These are phyloP conservation scores for Wasmannia auropunctata DNA, from an alignment of 1,140 invertebrate genomes.

Conservation along the genomic window DNA sequence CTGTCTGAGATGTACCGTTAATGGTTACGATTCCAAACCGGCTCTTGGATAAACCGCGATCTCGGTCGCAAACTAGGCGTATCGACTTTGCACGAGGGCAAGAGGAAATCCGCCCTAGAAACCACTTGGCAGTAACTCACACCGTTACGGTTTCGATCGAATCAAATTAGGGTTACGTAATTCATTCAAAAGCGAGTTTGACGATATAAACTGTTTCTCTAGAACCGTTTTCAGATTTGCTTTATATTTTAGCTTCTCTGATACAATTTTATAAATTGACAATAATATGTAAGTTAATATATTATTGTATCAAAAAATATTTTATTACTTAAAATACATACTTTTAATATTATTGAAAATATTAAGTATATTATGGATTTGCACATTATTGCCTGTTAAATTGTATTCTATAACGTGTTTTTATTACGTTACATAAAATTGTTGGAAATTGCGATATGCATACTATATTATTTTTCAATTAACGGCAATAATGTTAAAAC, in stretches of 20 bases:
- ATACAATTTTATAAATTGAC: too few species aligned
- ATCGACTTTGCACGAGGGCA: constrained; percentile 53
- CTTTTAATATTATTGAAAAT: neutral
- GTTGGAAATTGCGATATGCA: too few species aligned
- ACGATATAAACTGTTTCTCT: constrained; percentile 67
- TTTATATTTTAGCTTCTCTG: neutral
- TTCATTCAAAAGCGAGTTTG: constrained; percentile 74
- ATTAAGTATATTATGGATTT: neutral
- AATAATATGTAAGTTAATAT: too few species aligned
- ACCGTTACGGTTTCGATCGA: constrained; percentile 79
- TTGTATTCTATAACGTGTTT: neutral
- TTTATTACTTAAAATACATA: too few species aligned
- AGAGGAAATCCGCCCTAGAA: constrained; percentile 72
- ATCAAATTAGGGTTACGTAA: constrained; percentile 77
- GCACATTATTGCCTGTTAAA: neutral
- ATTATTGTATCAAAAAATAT: too few species aligned
- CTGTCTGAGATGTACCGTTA: constrained; percentile 29
- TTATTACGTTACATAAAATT: neutral
- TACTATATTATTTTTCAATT: neutral
- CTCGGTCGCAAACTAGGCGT: constrained; percentile 40
- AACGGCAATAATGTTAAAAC: neutral
- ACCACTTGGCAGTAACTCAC: constrained; percentile 77
- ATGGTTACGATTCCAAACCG: constrained; percentile 43
- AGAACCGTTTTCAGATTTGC: neutral
- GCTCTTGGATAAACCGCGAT: constrained; percentile 5